Evolutionary conservation across 2,888 invertebrate genomes (phyloP), one percentile per base, ranked within the genome.

Genomic region (Clostera curtula): DNA sequence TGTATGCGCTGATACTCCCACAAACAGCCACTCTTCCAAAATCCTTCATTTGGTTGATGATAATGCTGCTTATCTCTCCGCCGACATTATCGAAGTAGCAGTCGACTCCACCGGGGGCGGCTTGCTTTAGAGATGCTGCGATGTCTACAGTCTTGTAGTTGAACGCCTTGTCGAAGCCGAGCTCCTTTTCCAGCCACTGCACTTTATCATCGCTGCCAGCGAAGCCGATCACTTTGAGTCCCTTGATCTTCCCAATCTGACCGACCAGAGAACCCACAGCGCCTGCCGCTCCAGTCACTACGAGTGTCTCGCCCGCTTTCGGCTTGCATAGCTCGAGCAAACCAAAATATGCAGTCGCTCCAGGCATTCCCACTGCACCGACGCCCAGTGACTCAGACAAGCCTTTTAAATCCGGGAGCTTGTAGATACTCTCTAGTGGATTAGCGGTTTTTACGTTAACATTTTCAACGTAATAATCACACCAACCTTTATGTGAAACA

Each of bases 11-110:
- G 12, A 74, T 77, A 18, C 61, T 53, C 0, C 77, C 76, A 31
- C 72, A 72, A 3, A 88, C 82, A 1, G 89, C 65, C 12, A 90
- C 74, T 26, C 90, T 72, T 1, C 90, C 90, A 33, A 13, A 48
- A 0, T 28, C 29, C 32, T 86, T 88, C 89, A 90, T 90, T 41
- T 87, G 85, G 17, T 64, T 63, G 1, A 89, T 69, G 3, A 90
- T 84, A 1, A 63, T 60, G 24, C 79, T 82, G 21, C 88, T 87
- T 10, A 89, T 75, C 30, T 87, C 86, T 4, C 90, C 90, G 13
- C 90, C 90, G 8, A 90, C 91, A 59, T 91, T 92, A 54, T 92
- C 92, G 56, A 91, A 92, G 55, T 88, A 92, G 49, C 90, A 89
- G 53, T 92, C 91, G 0, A 92, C 70, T 6, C 90, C 91, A n/a